These are phyloP conservation scores for Chaetodon auriga DNA, from an alignment of 2,113 vertebrate species.

Conservation along the genomic window DNA sequence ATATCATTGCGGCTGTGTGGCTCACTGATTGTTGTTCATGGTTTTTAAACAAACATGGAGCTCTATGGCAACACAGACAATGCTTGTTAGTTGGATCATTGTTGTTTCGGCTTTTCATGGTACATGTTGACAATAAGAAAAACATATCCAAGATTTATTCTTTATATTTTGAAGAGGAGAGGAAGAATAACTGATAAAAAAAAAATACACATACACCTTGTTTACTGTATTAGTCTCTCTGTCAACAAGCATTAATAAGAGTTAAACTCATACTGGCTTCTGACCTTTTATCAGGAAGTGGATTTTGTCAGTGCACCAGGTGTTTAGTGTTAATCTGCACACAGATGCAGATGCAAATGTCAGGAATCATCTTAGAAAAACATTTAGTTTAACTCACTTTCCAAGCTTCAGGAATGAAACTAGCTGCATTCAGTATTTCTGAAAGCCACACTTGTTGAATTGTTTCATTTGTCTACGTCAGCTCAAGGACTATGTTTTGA, in stretches of 20 bases:
- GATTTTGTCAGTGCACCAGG: slow-evolving; percentile 4
- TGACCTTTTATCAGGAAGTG: slow-evolving; percentile 13
- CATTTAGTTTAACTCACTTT: neutral
- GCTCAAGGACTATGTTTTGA: slow-evolving; percentile 48
- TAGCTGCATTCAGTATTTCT: slow-evolving; percentile 5
- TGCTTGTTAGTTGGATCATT: neutral
- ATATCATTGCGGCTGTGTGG: no score
- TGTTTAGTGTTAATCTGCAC: neutral
- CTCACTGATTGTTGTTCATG: neutral
- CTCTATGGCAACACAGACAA: neutral
- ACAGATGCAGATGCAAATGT: slow-evolving; percentile 3
- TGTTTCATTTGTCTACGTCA: slow-evolving; percentile 45
- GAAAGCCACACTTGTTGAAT: neutral
- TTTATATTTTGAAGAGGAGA: neutral
- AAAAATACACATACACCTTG: neutral
- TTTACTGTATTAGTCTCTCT: neutral
- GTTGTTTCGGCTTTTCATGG: neutral
- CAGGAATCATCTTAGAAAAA: slow-evolving; percentile 26
- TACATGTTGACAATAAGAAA: neutral
- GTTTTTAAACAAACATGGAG: neutral
- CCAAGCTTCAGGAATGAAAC: neutral
- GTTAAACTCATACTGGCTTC: neutral
- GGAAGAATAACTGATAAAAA: neutral
- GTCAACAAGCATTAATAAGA: neutral
- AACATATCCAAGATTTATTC: neutral